phyloP scores from a whole-genome alignment of 2,797 vertebrate genomes.

The Morelia viridis region DNA sequence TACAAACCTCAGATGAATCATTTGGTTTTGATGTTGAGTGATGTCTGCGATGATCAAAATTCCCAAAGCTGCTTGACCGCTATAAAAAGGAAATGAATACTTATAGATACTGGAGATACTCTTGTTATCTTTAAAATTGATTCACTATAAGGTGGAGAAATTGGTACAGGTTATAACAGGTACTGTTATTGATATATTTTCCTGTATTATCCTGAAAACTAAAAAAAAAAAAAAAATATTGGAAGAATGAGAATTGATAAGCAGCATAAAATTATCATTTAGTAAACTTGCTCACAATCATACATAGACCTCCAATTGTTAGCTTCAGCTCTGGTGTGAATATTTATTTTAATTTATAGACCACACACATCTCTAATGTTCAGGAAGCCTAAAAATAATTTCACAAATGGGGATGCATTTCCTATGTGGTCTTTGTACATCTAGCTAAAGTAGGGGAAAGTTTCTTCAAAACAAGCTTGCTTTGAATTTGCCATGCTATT shows the following conservation, averaged over 20 bases:
- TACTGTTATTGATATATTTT: background rate
- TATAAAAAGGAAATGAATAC: constrained; percentile 60
- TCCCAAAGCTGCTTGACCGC: constrained; percentile 85
- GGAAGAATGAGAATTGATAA: background rate
- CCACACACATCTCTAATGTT: background rate
- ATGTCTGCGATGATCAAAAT: constrained; percentile 80
- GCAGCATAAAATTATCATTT: background rate
- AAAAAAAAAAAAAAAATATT: constrained; percentile 32
- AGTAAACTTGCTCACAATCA: constrained; percentile 12
- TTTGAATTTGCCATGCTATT: background rate
- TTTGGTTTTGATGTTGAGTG: constrained; percentile 70
- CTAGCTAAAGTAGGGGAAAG: background rate
- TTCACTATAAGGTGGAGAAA: background rate
- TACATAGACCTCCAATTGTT: background rate
- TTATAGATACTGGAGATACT: constrained; percentile 4
- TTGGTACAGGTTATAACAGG: background rate
- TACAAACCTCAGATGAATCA: constrained; percentile 76
- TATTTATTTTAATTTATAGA: constrained; percentile 2
- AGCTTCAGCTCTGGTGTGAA: background rate
- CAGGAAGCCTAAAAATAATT: background rate
- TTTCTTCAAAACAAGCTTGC: background rate
- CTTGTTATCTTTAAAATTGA: background rate
- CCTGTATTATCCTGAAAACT: constrained; percentile 18
- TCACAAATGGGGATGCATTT: background rate
- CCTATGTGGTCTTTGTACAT: background rate